Conservation (phyloP, 2,888 invertebrate genomes). For the Pomacea canaliculata region DNA sequence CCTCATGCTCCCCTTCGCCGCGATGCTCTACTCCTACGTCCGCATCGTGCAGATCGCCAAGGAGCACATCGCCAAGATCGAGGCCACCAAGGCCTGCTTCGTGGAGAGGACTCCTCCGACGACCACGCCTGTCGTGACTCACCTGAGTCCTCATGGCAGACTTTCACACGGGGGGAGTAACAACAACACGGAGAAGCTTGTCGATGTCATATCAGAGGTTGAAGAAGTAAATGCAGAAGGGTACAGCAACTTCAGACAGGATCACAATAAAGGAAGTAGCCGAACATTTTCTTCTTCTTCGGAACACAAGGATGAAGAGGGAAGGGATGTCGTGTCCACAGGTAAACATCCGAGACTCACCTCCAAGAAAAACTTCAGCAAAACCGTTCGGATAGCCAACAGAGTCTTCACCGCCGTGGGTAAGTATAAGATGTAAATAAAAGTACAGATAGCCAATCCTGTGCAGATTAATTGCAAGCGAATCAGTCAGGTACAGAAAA, state of each 20-base stretch:
- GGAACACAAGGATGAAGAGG: too few species aligned
- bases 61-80: conserved; percentile 37
- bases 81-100: conserved; percentile 34
- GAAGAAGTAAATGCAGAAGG: not conserved
- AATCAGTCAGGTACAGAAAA: too few species aligned
- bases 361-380: conserved; percentile 23
- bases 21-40: conserved; percentile 42
- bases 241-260: not conserved
- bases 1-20: conserved; percentile 36
- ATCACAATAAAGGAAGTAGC: too few species aligned
- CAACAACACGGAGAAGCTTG: not conserved
- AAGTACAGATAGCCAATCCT: too few species aligned
- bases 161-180: not conserved
- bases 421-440: conserved; percentile 23
- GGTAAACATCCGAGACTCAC: not conserved
- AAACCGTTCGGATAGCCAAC: conserved; percentile 38
- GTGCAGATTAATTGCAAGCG: too few species aligned
- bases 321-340: too few species aligned
- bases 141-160: too few species aligned
- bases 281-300: too few species aligned
- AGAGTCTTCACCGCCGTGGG: conserved; percentile 45
- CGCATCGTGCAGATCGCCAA: conserved; percentile 41
- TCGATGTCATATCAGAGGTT: not conserved
- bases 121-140: not conserved
- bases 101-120: not conserved